Base-by-base conservation (phyloP, 2,113 vertebrate genomes). In the Brachyhypopomus gauderio region DNA sequence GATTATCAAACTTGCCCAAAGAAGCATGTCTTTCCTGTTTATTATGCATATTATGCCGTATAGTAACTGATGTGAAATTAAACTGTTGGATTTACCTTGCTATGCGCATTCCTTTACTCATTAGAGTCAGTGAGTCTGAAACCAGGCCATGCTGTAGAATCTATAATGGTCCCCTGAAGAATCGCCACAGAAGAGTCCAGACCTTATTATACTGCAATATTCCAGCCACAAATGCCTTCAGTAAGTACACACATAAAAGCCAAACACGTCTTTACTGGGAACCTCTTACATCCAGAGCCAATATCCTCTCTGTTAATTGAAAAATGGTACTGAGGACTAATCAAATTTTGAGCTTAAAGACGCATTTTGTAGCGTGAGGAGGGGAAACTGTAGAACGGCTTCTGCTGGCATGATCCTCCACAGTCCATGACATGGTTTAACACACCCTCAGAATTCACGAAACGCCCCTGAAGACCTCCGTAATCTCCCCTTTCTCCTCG, bases 331-430 rank as follows among this genome's bases (percentile, higher is more conserved):
- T 75, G 58, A 90, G 87, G 59, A 87, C 90, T 92, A 93, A 94
- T 92, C 93, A 92, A 92, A 92, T 93, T 92, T 90, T 86, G 80
- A 87, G 91, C 90, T 93, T 93, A 91, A 87, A 86, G 82, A 85
- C 86, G 89, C 87, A 86, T 79, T 83, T 75, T 67, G 89, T 73
- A 71, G 64, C 78, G 79, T 25, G 66, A 72, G 62, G 73, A 73
- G 75, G 69, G 69, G 59, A 52, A 59, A 64, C 58, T 30, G 67
- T 70, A 64, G 74, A 85, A 58, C 30, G 63, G 34, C 72, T 86
- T 11, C 67, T 79, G 79, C 25, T 72, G 89, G 85, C 83, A 83
- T 87, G 85, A 89, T 90, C 87, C 89, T 88, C 85, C 73, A 84
- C 88, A 90, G 91, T 89, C 89, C 85, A 73, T 91, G 90, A 92